Evolutionary conservation across 2,797 vertebrate genomes (phyloP), one percentile per base, ranked within the genome.

Genomic region (Coccyzus lansbergi): DNA sequence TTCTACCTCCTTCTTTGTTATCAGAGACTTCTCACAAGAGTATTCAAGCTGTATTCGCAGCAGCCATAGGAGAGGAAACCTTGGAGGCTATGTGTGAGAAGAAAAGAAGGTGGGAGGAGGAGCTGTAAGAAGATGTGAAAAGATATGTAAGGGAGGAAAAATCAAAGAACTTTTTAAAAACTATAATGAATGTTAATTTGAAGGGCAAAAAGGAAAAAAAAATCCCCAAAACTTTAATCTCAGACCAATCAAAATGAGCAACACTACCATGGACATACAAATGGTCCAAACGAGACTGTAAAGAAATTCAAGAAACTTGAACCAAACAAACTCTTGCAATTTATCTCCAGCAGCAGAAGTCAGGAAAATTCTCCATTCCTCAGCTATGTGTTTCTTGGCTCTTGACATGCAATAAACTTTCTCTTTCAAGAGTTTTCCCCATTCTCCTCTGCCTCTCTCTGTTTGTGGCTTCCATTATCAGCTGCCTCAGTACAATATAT

Each of bases 321-420:
- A 65, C 52, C 31, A 84, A 79, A 81, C 56, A 92, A 95, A 79
- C 46, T 36, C n/a, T 70, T 80, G 42, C 15, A 4, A 93, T 88
- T 90, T 95, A 86, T 91, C 88, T 92, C 38, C 51, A 86, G 69
- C 65, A 51, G 62, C n/a, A 90, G 68, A 95, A 94, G 84, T 59
- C 79, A 82, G 69, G 55, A 90, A 86, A 83, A 87, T 49, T 80
- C 29, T 85, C 72, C 56, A 19, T 94, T 90, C 56, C 48, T 90
- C 53, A 89, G 64, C 70, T 83, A 25, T 93, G 83, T 90, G 67
- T 93, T 94, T 93, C 80, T 92, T 94, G 80, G 87, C 77, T 92
- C 29, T 33, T 7, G 4, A 33, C 34, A 58, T 53, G 74, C 93
- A 90, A 48, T 75, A 81, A 90, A 88, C 40, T 85, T 92, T 65